Evolutionary conservation across 2,113 vertebrate genomes (phyloP), one percentile per base, ranked within the genome.

Genomic region (Bufo gargarizans): DNA sequence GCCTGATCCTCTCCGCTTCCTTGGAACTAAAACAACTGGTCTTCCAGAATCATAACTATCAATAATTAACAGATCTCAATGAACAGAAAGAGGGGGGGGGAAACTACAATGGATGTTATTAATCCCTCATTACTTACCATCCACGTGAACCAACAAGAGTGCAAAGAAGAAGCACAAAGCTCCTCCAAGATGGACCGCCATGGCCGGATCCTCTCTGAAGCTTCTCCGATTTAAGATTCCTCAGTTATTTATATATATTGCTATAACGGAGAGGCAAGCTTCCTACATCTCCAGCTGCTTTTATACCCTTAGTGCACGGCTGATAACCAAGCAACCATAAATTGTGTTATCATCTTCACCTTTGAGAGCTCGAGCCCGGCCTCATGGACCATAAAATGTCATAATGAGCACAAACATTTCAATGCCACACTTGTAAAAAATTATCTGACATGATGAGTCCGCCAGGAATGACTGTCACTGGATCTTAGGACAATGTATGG

Each of bases 281-380:
- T 77, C 72, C 13, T 72, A 63, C 49, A 20, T 63, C 22, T 67
- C n/a, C 14, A 6, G 20, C 63, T 19, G 86, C 77, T 87, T 87
- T 80, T 87, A 87, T 87, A 87, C 17, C 50, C 72, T 19, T 79
- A 71, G 50, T 20, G 47, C 12, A 13, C 16, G 19, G 47, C 86
- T 80, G 86, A 87, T 87, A 87, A 87, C 61, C 61, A 50, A 55
- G 85, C 74, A 67, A 61, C 76, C 76, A 79, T 86, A 86, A 86
- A 86, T 43, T 11, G 49, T 45, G 77, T 87, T 87, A 87, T 87
- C 86, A 69, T 80, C 61, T 80, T 87, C 77, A 87, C 86, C 86
- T 87, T 87, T 87, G 86, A 80, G 50, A 63, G 77, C 85, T 86
- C 7, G 6, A 69, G 49, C 49, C 61, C 11, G 61, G 63, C 74